Evolutionary conservation across 2,113 vertebrate species (phyloP).

Genomic region (Erinaceus europaeus): DNA sequence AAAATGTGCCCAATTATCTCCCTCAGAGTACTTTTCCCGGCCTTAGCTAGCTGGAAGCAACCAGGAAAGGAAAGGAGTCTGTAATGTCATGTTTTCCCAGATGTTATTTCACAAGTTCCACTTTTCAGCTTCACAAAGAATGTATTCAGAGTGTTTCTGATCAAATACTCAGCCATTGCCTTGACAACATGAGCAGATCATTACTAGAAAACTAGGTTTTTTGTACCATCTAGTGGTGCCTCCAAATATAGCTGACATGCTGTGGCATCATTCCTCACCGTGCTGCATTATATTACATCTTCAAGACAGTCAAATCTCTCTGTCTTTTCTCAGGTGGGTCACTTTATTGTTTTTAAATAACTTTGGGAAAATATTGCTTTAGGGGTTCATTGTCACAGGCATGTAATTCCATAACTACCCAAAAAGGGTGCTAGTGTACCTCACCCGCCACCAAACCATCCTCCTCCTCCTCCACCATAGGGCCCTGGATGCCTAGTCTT

Average conservation of each 20-base stretch:
- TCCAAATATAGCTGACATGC: conserved; percentile 38
- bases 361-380: no score
- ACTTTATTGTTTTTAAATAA: no score
- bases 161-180: neutral
- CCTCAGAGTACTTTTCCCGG: neutral
- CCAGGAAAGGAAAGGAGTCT: conserved; percentile 5
- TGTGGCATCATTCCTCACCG: no score
- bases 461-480: no score
- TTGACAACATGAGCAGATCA: neutral
- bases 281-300: no score
- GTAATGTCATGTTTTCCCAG: neutral
- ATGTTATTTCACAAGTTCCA: neutral
- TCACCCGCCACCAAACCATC: no score
- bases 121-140: conserved; percentile 20
- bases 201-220: conserved; percentile 50
- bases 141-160: neutral
- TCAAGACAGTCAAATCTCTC: no score
- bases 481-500: no score
- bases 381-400: no score
- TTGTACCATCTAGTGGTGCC: conserved; percentile 62
- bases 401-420: no score
- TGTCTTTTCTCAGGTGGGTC: no score
- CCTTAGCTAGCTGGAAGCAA: conserved; percentile 23
- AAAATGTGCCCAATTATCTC: neutral
- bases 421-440: no score